Base-by-base conservation (phyloP, 1,140 invertebrate genomes). In the Zaprionus ornatus region DNA sequence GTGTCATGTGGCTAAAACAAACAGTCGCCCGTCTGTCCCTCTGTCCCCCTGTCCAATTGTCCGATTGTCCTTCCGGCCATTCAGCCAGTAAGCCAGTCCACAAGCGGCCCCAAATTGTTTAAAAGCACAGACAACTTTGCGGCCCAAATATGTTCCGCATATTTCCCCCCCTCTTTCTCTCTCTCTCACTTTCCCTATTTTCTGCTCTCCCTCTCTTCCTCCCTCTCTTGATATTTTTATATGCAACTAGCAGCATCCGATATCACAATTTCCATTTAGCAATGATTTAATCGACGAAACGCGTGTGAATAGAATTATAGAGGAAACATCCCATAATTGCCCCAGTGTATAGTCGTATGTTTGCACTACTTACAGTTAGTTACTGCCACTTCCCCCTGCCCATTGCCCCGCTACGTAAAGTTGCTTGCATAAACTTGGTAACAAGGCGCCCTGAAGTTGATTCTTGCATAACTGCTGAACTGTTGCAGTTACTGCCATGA, bases 1-100 rank as follows among this genome's bases (percentile, higher is more conserved):
- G 85, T 88, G 84, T 88, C 84, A 88, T 90, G 84, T 80, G 80
- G 80, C 84, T 86, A 82, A 82, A 88, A 84, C 84, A 80, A 78
- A 80, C 66, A 77, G 69, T 70, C 54, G 45, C 32, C 50, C 45
- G 35, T 19, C n/a, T 35, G 35, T 17, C n/a, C 25, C 21, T 12
- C 25, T 37, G 13, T 27, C 21, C 17, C 6, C 5, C 15, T 45
- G n/a, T 17, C 48, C 29, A 12, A n/a, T 6, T 42, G 32, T 50
- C 62, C 62, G 10, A 6, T 29, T 45, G 45, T 35, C 42, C 32
- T 52, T 29, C 52, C 52, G 37, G 37, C 35, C 29, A 21, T 32
- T n/a, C 32, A 27, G 45, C 9, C 64, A 48, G 48, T 37, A 21
- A 32, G 48, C 64, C 55, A 48, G 52, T n/a, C 23, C 56, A 17